Conservation (phyloP, 1,140 invertebrate genomes). For the Carposina sasakii region DNA sequence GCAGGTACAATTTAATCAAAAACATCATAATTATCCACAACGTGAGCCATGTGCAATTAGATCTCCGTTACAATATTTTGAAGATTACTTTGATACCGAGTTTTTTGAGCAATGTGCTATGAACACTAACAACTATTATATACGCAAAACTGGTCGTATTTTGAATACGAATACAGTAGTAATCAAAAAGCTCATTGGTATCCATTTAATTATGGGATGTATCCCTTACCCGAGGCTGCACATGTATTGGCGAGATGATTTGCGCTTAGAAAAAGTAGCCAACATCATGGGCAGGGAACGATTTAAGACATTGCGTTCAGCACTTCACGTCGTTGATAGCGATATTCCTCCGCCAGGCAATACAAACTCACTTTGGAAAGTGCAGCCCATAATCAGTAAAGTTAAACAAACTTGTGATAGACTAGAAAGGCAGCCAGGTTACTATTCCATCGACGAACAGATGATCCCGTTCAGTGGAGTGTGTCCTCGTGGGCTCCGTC, state of each 20-base stretch:
- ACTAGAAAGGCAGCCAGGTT: not conserved
- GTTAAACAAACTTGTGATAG: slow-evolving; percentile 10
- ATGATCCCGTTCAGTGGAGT: slow-evolving; percentile 16
- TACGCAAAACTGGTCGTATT: slow-evolving; percentile 12
- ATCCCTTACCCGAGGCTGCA: slow-evolving; percentile 20
- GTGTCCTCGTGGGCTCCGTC: slow-evolving; percentile 6
- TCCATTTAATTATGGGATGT: slow-evolving; percentile 22
- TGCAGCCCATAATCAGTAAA: slow-evolving; percentile 12
- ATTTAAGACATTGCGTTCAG: slow-evolving; percentile 14
- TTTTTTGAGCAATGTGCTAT: slow-evolving; percentile 7
- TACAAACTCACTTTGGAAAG: not conserved
- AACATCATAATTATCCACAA: too few species aligned
- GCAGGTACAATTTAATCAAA: too few species aligned
- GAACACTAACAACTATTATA: slow-evolving; percentile 13
- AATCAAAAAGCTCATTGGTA: slow-evolving; percentile 15
- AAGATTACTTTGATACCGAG: slow-evolving; percentile 15
- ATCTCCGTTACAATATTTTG: slow-evolving; percentile 12
- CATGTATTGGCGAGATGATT: slow-evolving; percentile 25
- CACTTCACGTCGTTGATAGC: slow-evolving; percentile 23
- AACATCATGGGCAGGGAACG: slow-evolving; percentile 20
- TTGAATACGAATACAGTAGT: slow-evolving; percentile 10
- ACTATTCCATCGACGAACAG: slow-evolving; percentile 17
- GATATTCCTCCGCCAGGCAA: not conserved
- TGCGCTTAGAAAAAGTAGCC: slow-evolving; percentile 13
- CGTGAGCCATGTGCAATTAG: too few species aligned